Evolutionary conservation across 92 coral and sea anemone genomes (phyloP).

Genomic region (Paramuricea clavata): DNA sequence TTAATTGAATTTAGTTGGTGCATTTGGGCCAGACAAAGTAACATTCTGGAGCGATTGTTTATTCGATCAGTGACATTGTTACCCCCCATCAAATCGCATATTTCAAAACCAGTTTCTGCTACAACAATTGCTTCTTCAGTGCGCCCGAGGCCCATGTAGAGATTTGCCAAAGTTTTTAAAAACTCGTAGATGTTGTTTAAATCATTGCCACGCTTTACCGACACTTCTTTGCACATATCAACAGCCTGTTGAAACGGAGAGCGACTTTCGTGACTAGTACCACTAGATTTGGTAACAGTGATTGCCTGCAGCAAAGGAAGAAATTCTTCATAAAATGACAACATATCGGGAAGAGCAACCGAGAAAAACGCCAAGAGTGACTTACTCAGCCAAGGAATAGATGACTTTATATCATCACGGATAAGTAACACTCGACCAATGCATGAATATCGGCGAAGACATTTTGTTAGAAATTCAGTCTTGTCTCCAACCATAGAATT

Average conservation of each 20-base stretch:
- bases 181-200: background rate
- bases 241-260: slow-evolving; percentile 15
- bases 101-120: background rate
- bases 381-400: background rate
- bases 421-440: too few relatives aligned
- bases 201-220: background rate
- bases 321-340: slow-evolving; percentile 4
- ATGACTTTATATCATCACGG: background rate
- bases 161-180: background rate
- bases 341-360: background rate
- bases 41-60: background rate
- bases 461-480: background rate
- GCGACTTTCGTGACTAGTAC: too few relatives aligned
- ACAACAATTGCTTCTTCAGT: too few relatives aligned
- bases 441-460: slow-evolving; percentile 16
- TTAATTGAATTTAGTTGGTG: background rate
- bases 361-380: too few relatives aligned
- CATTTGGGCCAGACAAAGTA: background rate
- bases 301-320: slow-evolving; percentile 21
- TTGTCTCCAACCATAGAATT: background rate
- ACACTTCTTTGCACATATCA: background rate
- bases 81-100: background rate
- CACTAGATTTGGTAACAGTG: background rate
- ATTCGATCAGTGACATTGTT: background rate
- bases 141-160: too few relatives aligned